Conservation (phyloP, 2,888 invertebrate genomes). For the Lysandra bellargus region DNA sequence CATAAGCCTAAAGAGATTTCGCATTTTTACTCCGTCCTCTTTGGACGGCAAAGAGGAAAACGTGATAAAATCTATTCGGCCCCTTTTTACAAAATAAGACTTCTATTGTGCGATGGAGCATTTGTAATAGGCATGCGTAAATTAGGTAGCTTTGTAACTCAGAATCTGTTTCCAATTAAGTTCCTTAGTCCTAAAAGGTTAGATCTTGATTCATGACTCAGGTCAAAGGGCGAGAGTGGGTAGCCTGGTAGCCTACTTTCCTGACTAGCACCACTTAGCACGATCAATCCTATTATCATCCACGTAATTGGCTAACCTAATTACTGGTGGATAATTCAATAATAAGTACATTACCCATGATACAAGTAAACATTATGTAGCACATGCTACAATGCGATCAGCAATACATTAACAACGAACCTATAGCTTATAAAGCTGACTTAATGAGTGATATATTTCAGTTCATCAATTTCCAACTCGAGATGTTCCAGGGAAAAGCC, state of each 20-base stretch:
- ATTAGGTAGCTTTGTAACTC: not conserved
- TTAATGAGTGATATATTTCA: not conserved
- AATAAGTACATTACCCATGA: not conserved
- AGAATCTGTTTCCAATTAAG: not conserved
- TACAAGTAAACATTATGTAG: not conserved
- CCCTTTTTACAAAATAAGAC: constrained; percentile 38
- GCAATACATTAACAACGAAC: not conserved
- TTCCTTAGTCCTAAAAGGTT: not conserved
- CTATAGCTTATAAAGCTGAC: not conserved
- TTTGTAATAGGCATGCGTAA: not conserved
- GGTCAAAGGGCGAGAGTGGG: not conserved
- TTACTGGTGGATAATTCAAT: not conserved
- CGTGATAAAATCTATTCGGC: constrained; percentile 33
- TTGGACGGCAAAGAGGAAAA: constrained; percentile 53
- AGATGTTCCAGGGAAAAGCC: constrained; percentile 8
- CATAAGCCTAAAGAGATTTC: constrained; percentile 77
- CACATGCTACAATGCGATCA: not conserved
- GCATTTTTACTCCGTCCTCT: constrained; percentile 71
- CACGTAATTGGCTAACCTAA: not conserved
- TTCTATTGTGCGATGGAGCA: constrained; percentile 6
- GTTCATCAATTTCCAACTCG: not conserved
- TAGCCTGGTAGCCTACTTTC: not conserved
- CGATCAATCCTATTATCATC: not conserved
- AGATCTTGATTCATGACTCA: not conserved
- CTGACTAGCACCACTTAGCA: not conserved